Conservation (phyloP, 2,888 invertebrate genomes). For the Lepas anatifera region DNA sequence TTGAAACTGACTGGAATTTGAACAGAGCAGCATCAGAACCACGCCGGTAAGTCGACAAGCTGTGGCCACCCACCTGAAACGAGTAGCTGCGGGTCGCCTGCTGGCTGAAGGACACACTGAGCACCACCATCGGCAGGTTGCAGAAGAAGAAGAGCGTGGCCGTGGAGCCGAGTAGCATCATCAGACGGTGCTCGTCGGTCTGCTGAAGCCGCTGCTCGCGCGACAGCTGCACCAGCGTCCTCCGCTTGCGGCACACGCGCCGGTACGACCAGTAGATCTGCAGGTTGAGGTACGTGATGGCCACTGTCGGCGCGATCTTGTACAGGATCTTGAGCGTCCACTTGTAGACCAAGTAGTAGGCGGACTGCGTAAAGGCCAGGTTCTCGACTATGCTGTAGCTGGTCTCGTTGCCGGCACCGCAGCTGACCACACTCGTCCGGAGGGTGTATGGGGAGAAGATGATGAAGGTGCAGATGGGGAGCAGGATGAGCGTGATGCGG, state of each 20-base stretch:
- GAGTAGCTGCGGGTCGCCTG: conserved; percentile 47
- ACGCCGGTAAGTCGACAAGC: too few species aligned
- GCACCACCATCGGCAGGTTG: conserved; percentile 56
- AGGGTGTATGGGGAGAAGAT: conserved; percentile 56
- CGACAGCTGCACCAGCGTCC: conserved; percentile 43
- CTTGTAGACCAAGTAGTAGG: conserved; percentile 47
- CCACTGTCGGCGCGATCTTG: conserved; percentile 52
- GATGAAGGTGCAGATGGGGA: conserved; percentile 50
- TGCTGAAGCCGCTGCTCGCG: conserved; percentile 52
- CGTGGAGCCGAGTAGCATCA: conserved; percentile 51
- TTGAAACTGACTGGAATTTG: too few species aligned
- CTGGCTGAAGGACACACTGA: conserved; percentile 53
- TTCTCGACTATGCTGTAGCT: conserved; percentile 47
- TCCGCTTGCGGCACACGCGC: conserved; percentile 48
- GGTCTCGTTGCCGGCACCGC: conserved; percentile 34
- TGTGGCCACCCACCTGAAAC: too few species aligned
- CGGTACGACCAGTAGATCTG: conserved; percentile 54
- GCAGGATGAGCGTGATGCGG: conserved; percentile 47
- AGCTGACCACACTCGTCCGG: conserved; percentile 46
- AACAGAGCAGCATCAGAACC: too few species aligned
- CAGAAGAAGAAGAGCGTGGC: conserved; percentile 51
- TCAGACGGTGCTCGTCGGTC: conserved; percentile 52
- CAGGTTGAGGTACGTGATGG: conserved; percentile 51
- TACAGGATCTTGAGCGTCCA: conserved; percentile 50
- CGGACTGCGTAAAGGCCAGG: conserved; percentile 38